Base-by-base conservation (phyloP, 2,888 invertebrate genomes). In the Nesidiocoris tenuis region DNA sequence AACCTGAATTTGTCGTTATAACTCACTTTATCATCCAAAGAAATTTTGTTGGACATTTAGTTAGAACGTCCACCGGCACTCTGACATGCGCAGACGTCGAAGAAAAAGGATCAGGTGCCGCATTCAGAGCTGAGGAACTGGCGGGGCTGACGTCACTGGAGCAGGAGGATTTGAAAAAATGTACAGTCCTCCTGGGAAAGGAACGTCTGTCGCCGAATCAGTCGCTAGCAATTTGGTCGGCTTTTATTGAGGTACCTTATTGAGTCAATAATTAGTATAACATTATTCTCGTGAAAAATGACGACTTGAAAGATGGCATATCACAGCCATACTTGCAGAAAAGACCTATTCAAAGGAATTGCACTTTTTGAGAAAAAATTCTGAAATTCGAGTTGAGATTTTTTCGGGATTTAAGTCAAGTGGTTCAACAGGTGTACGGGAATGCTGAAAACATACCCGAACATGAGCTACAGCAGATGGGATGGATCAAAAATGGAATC, bases 401-500 rank as follows among this genome's bases (percentile, higher is more conserved):
- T n/a, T n/a, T n/a, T n/a, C n/a, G n/a, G n/a, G n/a, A n/a, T n/a
- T n/a, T n/a, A n/a, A n/a, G n/a, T n/a, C n/a, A n/a, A n/a, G n/a
- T n/a, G n/a, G n/a, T n/a, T n/a, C 22, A 3, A 23, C 72, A 81
- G 81, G 76, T 79, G 63, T 83, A 84, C 77, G 84, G 82, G 0
- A 84, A 84, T 2, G 82, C 84, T 9, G 79, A 79, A 1, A 83
- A 84, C 57, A 83, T 87, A 39, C 87, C 87, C 0, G 85, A 86
- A 12, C 83, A 83, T 0, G 81, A 83, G 1, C 81, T 87, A 1
- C 83, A 82, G 78, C 79, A 81, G 9, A 83, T 87, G 0, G 85
- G 85, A 76, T 87, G 86, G 86, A 83, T 86, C 2, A 84, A 85
- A 0, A 81, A 83, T 0, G 87, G 86, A 0, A 83, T 88, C 18